Evolutionary conservation across 2,797 vertebrate species (phyloP).

Genomic region (Otolemur crassicaudatus): DNA sequence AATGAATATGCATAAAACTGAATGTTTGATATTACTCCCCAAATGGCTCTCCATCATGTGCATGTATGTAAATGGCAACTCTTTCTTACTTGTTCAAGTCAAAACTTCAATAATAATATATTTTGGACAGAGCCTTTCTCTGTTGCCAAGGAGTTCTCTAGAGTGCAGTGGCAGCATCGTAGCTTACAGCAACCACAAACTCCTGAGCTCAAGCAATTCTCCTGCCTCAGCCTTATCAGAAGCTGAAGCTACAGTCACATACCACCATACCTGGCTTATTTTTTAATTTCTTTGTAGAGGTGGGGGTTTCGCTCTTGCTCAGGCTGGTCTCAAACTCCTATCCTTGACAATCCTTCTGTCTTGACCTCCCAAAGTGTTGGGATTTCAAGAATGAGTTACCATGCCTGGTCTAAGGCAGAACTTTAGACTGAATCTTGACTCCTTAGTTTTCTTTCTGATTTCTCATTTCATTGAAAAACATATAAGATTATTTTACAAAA

Average conservation of each 20-base stretch:
- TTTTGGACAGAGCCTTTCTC: background rate
- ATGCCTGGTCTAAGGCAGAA: background rate
- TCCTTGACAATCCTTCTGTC: background rate
- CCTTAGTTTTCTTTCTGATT: background rate
- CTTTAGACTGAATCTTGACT: background rate
- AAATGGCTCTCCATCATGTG: background rate
- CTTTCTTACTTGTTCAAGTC: background rate
- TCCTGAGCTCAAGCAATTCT: background rate
- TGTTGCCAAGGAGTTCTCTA: background rate
- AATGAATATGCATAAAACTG: background rate
- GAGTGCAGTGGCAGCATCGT: background rate
- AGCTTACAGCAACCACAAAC: background rate
- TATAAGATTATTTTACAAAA: background rate
- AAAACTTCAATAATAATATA: background rate
- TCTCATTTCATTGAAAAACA: background rate
- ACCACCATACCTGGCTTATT: background rate
- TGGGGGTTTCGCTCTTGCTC: background rate
- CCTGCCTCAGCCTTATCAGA: background rate
- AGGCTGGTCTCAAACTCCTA: background rate
- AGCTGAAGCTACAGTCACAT: background rate
- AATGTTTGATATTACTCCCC: background rate
- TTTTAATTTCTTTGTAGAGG: background rate
- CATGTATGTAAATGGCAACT: background rate
- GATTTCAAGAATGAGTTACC: background rate
- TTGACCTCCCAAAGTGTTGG: background rate